A percentile compares a stretch with the other conserved stretches of the same genome.
Evolutionary conservation across 2,113 vertebrate genomes (phyloP).

Genomic region (Melanostigma gelatinosum): DNA sequence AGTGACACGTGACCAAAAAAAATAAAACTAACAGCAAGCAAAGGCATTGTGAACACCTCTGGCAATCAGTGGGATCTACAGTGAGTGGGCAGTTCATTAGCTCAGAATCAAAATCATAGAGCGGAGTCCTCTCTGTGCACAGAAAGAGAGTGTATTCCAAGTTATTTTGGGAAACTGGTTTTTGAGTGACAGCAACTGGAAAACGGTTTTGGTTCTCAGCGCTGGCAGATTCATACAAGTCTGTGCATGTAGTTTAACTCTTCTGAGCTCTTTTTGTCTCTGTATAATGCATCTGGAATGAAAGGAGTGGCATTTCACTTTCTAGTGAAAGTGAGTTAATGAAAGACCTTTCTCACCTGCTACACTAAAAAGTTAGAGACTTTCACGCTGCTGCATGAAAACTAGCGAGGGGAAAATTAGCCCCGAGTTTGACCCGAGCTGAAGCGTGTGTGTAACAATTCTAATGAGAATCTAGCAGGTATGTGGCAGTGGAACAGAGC

Average conservation of each 20-base stretch:
- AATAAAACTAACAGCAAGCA: background rate
- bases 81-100: slow-evolving; percentile 16
- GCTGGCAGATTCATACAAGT: slow-evolving; percentile 52
- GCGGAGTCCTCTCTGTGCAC: slow-evolving; percentile 13
- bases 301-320: slow-evolving; percentile 41
- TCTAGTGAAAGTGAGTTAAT: slow-evolving; percentile 29
- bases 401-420: slow-evolving; percentile 8
- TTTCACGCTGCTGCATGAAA: slow-evolving; percentile 17
- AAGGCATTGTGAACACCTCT: slow-evolving; percentile 32
- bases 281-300: slow-evolving; percentile 35
- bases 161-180: slow-evolving; percentile 42
- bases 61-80: slow-evolving; percentile 25
- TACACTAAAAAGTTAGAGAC: slow-evolving; percentile 19
- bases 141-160: background rate
- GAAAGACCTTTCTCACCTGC: slow-evolving; percentile 2
- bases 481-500: slow-evolving; percentile 37
- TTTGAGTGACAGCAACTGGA: slow-evolving; percentile 43
- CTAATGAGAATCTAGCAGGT: slow-evolving; percentile 35
- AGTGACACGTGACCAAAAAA: slow-evolving; percentile 2
- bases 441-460: slow-evolving; percentile 38
- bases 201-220: slow-evolving; percentile 33
- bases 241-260: slow-evolving; percentile 37
- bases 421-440: slow-evolving; percentile 27
- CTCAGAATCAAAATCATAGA: slow-evolving; percentile 30
- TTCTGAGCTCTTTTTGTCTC: slow-evolving; percentile 24